Base-by-base conservation (phyloP, 2,797 vertebrate species). In the Oreochromis grahami region DNA sequence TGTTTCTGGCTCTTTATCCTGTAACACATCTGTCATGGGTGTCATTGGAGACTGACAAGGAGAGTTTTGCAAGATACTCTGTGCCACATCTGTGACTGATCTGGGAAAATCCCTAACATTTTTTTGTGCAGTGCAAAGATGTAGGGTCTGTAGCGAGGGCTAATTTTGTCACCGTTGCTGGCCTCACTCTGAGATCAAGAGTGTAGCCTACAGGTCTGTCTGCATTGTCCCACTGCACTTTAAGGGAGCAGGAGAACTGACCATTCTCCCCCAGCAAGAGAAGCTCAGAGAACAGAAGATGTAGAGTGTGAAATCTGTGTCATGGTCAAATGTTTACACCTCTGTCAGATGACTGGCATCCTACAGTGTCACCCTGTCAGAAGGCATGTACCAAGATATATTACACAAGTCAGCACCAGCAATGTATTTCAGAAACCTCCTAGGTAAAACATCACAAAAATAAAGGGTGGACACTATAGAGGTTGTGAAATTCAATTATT, bases 21-120 rank as follows among this genome's bases (percentile, higher is more conserved):
- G 55, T 50, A 81, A 83, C 79, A 76, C 76, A 90, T 89, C 79
- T 84, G 70, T 78, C 84, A 87, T 1, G 5, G 65, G 29, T 60
- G 29, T 8, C 14, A 2, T 2, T 43, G 83, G 80, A 86, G 48
- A 84, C 74, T 38, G 60, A 76, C 50, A 76, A 10, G 60, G 12
- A 80, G 34, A 68, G 76, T 34, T 70, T 65, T 84, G 60, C 41
- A 17, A 56, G 65, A 43, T 60, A 7, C 43, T 60, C 38, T 12
- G 38, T 70, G 76, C 3, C 1, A 81, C 84, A 85, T 83, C 70
- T 79, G 79, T 76, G 2, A 8, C 80, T 86, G 55, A 34, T 58
- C 24, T 80, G 79, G 85, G 85, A 84, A 86, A 82, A 74, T 79
- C 48, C 19, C 43, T 53, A 3, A 11, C 53, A 77, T 81, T 50